A percentile compares a stretch with the other conserved stretches of the same genome.
These are phyloP conservation scores for Poecilia velifera DNA, from an alignment of 2,797 vertebrate genomes.

Conservation along the genomic window DNA sequence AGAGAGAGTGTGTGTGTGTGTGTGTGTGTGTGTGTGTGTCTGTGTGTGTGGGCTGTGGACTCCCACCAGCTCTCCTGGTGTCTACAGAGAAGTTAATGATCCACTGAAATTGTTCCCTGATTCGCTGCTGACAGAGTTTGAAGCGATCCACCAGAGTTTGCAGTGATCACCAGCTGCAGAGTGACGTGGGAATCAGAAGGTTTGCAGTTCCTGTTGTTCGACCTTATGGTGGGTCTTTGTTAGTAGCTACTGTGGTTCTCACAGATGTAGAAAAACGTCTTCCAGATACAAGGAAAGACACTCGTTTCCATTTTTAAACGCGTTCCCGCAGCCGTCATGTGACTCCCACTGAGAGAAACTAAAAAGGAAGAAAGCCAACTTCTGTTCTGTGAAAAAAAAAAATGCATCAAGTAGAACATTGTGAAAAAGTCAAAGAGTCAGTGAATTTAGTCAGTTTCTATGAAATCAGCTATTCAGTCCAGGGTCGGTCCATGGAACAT, in stretches of 20 bases:
- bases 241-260: not conserved
- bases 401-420: not conserved
- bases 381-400: not conserved
- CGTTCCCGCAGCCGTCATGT: too few relatives aligned
- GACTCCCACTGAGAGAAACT: not conserved
- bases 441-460: not conserved
- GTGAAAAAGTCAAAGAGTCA: not conserved
- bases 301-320: conserved; percentile 1
- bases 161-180: not conserved
- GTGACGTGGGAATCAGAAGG: not conserved
- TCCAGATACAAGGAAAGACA: not conserved
- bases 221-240: not conserved
- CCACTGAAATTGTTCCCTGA: conserved; percentile 33
- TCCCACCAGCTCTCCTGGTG: conserved; percentile 39
- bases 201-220: not conserved
- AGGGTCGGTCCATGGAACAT: not conserved
- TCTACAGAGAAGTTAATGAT: conserved; percentile 51
- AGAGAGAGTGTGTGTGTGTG: too few relatives aligned
- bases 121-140: conserved; percentile 19
- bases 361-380: not conserved
- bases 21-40: too few relatives aligned
- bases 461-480: not conserved
- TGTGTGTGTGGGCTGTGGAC: conserved; percentile 30
- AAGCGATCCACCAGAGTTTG: not conserved
- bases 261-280: not conserved